phyloP scores from a whole-genome alignment of 1,140 invertebrate genomes.

The Drosophila ogumai region DNA sequence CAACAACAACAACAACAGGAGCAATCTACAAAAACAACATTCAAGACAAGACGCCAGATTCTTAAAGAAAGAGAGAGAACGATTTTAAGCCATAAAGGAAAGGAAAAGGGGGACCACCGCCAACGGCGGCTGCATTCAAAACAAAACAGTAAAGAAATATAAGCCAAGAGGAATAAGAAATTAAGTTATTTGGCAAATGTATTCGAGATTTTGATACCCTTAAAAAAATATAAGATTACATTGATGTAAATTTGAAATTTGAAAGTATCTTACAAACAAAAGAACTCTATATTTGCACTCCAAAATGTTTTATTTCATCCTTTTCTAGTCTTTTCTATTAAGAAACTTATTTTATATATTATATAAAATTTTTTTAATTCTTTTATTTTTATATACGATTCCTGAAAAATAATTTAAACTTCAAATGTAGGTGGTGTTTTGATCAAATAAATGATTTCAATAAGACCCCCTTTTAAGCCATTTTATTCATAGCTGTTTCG shows the following conservation, averaged over 20 bases:
- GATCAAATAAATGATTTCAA: background rate
- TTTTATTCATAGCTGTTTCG: too few relatives aligned
- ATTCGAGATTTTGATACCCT: slow-evolving; percentile 3
- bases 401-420: background rate
- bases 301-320: background rate
- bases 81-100: slow-evolving; percentile 4
- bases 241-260: background rate
- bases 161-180: slow-evolving; percentile 11
- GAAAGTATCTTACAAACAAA: too few relatives aligned
- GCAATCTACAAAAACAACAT: slow-evolving; percentile 30
- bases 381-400: too few relatives aligned
- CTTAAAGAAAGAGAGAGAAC: slow-evolving; percentile 2
- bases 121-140: slow-evolving; percentile 65
- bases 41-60: slow-evolving; percentile 19
- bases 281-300: too few relatives aligned
- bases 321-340: background rate
- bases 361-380: background rate
- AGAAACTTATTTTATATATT: too few relatives aligned
- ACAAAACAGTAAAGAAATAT: slow-evolving; percentile 53
- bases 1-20: slow-evolving; percentile 51
- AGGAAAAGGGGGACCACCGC: slow-evolving; percentile 43
- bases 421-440: background rate
- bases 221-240: background rate
- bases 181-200: background rate
- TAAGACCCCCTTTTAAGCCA: background rate